Base-by-base conservation (phyloP, 2,888 invertebrate species). In the Netelia virgata region DNA sequence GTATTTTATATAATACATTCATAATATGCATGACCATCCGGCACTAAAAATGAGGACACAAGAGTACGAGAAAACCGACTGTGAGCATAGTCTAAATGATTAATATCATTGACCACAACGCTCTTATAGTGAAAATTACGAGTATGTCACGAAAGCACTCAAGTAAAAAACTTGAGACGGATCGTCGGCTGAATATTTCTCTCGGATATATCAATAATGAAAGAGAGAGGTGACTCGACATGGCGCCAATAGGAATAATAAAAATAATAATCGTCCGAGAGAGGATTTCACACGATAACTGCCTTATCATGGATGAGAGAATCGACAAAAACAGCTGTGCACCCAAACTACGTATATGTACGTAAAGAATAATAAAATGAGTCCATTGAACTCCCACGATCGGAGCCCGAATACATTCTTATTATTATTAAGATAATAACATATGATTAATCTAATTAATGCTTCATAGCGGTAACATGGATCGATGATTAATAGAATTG, bases 241-340 rank as follows among this genome's bases (percentile, higher is more conserved):
- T 14, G 47, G 43, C 66, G 66, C 23, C 50, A 47, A 68, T 68
- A 68, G 50, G 50, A 23, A 66, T 66, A 57, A 66, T 57, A 18
- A 64, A 50, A 47, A 66, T 66, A 57, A 66, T 57, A 18, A 64
- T 36, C 9, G 43, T 28, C 55, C 23, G 41, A 55, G 36, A n/a
- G n/a, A 5, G n/a, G n/a, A 53, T 41, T 53, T 1, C 47, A 47
- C 16, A 68, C 14, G 66, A 68, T 47, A 47, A 68, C 18, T n/a
- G n/a, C n/a, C n/a, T 53, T 53, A 53, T 47, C 20, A 47, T 20
- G 66, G 47, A 43, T 8, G 18, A 18, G n/a, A 10, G 63, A 63
- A 64, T 64, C 18, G 50, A 53, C 6, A 16, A 63, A 74, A 63
- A 36, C 63, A 63, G 63, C 36, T 63, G 63, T 63, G 23, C 63